Percentiles rank a stretch among this genome's conserved stretches.
These are phyloP conservation scores for Dysidea cf. avara DNA, from an alignment of 37 sponge, comb jelly and placozoan genomes.

Conservation along the genomic window DNA sequence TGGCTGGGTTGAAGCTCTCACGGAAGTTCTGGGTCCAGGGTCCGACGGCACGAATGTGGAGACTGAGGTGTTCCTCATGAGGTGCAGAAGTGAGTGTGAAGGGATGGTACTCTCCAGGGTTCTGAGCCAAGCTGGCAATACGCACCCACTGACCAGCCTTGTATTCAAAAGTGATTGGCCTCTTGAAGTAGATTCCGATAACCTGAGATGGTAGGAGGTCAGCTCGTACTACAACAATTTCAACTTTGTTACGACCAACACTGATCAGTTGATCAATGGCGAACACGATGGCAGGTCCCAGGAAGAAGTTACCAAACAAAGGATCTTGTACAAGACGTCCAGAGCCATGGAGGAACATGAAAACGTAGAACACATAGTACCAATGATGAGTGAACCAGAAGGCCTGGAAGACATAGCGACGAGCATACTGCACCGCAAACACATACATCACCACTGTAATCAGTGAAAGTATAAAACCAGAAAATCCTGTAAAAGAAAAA, in stretches of 20 bases:
- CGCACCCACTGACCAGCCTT: conserved; percentile 96
- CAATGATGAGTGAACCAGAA: conserved; percentile 97
- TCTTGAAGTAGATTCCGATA: conserved; percentile 89
- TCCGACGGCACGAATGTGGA: conserved; percentile 94
- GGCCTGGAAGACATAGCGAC: conserved; percentile 82
- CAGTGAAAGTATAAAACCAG: conserved; percentile 73
- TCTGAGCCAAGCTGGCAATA: conserved; percentile 75
- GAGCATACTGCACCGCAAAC: conserved; percentile 92
- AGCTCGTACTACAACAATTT: conserved; percentile 83
- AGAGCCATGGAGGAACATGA: conserved; percentile 92
- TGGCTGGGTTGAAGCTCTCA: conserved; percentile 60
- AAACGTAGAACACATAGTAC: conserved; percentile 87
- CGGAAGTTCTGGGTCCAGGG: conserved; percentile 98
- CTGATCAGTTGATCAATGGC: conserved; percentile 87
- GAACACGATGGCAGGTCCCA: conserved; percentile 88
- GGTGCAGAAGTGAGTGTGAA: conserved; percentile 97
- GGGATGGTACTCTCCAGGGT: conserved; percentile 95
- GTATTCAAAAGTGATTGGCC: conserved; percentile 88
- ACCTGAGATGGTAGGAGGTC: conserved; percentile 91
- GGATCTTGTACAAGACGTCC: conserved; percentile 96
- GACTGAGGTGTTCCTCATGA: conserved; percentile 88
- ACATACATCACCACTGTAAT: conserved; percentile 77
- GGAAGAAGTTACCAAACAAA: conserved; percentile 92
- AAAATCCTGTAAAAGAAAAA: conserved; percentile 81
- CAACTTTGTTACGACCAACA: conserved; percentile 71